phyloP scores from a whole-genome alignment of 64 coral and sea anemone species.

The Astreopora myriophthalma region DNA sequence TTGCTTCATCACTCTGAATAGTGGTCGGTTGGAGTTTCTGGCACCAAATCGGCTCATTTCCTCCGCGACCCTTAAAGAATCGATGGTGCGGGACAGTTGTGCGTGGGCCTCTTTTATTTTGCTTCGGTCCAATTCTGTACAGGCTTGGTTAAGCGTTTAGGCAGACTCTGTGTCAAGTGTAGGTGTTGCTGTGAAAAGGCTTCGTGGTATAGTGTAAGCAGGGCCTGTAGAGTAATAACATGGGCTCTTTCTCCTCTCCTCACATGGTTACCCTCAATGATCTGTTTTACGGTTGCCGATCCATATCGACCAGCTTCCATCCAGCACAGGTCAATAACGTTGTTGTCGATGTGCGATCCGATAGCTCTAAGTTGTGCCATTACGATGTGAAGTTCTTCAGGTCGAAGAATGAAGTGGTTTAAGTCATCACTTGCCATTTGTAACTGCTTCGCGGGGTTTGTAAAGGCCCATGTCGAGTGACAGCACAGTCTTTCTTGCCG shows the following conservation, averaged over 20 bases:
- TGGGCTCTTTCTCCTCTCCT: slow-evolving; percentile 23
- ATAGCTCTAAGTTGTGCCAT: slow-evolving; percentile 33
- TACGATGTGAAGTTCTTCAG: slow-evolving; percentile 40
- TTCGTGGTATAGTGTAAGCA: slow-evolving; percentile 17
- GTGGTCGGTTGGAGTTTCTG: not conserved
- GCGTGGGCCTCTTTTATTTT: not conserved
- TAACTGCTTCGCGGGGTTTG: slow-evolving; percentile 11
- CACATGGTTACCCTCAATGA: slow-evolving; percentile 29
- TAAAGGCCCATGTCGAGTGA: not conserved
- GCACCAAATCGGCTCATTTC: not conserved
- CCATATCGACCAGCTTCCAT: slow-evolving; percentile 48
- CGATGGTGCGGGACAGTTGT: not conserved
- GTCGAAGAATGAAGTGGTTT: not conserved
- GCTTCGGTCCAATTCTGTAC: not conserved
- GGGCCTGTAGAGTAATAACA: slow-evolving; percentile 44
- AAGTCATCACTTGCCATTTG: slow-evolving; percentile 7
- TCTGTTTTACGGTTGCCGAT: slow-evolving; percentile 62
- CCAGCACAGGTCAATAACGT: slow-evolving; percentile 64
- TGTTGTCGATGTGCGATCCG: slow-evolving; percentile 10
- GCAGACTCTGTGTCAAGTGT: not conserved
- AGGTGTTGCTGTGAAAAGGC: slow-evolving; percentile 3
- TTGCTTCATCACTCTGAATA: not conserved
- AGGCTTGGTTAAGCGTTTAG: not conserved
- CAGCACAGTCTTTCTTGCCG: slow-evolving; percentile 8
- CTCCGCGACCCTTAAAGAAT: not conserved